Evolutionary conservation across 2,797 vertebrate species (phyloP), one percentile per base, ranked within the genome.

Genomic region (Acanthornis magna): DNA sequence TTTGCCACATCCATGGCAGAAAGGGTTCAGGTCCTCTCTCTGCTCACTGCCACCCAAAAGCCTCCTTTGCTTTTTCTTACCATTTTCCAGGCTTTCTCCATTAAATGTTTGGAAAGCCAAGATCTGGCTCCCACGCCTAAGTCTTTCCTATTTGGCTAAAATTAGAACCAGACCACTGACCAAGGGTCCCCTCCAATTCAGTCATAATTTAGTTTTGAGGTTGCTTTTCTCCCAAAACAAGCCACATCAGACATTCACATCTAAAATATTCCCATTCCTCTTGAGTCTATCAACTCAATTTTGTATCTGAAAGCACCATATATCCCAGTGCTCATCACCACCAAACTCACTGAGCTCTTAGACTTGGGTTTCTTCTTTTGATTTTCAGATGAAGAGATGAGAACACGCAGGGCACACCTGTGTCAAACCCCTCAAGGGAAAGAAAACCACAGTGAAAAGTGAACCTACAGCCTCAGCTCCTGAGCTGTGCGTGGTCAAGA

Each of bases 391-490:
- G 12, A 58, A 76, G 26, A 75, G 36, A 21, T 51, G 30, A 62
- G 51, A 76, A 75, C 3, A 43, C 0, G 0, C 47, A 27, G 57
- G 53, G 29, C 76, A 30, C 3, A 16, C 19, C 51, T 23, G 40
- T 12, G 34, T 25, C 32, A 77, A 57, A 68, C 25, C 15, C 26
- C 58, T 36, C 11, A 13, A 53, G 27, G 30, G 10, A 16, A 75
- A 61, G 23, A 40, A 61, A 70, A 4, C 10, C 40, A 11, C 1
- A 0, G 3, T 34, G 25, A 30, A 83, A 88, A 83, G 5, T 19
- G 38, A 67, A 60, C 60, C 40, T 45, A 5, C 53, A 73, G 23
- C 51, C 77, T 75, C 43, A 73, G 34, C 58, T 8, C 32, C 55
- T n/a, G 51, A 88, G 32, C 60, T 45, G 12, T 3, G n/a, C 58